Base-by-base conservation (phyloP, 92 coral and sea anemone genomes). In the Parazoanthus atlanticus region DNA sequence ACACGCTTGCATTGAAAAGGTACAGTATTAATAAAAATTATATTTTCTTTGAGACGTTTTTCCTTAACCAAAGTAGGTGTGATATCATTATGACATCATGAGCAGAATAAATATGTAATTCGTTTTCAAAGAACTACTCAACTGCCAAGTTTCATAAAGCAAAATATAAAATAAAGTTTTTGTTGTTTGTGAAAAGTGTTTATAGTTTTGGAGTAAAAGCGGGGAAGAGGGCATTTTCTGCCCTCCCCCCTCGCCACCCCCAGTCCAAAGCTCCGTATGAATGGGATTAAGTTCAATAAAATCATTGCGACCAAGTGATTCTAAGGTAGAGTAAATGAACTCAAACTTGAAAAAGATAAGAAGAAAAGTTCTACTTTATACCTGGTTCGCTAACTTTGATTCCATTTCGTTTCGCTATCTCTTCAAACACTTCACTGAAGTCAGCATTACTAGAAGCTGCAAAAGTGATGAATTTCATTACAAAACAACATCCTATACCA, bases 331-430 rank as follows among this genome's bases (percentile, higher is more conserved):
- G 9, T 12, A n/a, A 56, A 74, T 2, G n/a, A 30, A 38, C 26
- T 3, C 32, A 0, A 32, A 36, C 46, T 33, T 11, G 8, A 74
- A 30, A 12, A 56, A 56, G 38, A n/a, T 31, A 56, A 28, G 13
- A 30, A 32, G 41, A 13, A 47, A 17, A 32, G n/a, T 28, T 28
- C 64, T 74, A 31, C 77, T 16, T n/a, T 76, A 52, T 88, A 34
- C 80, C 77, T 13, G 67, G 23, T 84, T 84, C 89, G 13, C 94
- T 89, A 38, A 94, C 83, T 89, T 85, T 94, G 74, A 94, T 94
- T 19, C 97, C 95, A 87, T 89, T 86, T 72, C 93, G 88, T 32
- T 65, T 80, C 21, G 97, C 95, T 47, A 89, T 64, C 69, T 93
- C 90, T 82, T 93, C 95, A 90, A 93, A 94, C 28, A 64, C 70